Evolutionary conservation across 2,797 vertebrate genomes (phyloP).

Genomic region (Lemur catta): DNA sequence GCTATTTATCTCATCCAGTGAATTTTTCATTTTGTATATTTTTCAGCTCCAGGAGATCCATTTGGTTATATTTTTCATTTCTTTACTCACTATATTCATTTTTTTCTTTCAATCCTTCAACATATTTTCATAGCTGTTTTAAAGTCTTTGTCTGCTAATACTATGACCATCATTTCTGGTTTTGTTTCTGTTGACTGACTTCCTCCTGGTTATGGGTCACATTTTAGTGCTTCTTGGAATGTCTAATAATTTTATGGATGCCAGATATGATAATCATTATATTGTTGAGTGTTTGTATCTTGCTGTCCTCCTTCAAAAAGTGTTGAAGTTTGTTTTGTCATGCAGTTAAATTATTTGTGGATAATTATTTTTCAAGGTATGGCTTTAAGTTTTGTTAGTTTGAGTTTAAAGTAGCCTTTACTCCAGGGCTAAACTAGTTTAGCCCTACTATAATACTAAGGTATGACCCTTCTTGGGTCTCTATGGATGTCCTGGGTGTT

Average conservation of each 20-base stretch:
- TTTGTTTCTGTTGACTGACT: conserved; percentile 31
- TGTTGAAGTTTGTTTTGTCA: neutral
- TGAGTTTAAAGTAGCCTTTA: conserved; percentile 15
- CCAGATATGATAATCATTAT: conserved; percentile 29
- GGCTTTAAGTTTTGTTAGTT: conserved; percentile 21
- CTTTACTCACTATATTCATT: conserved; percentile 16
- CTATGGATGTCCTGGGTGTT: neutral
- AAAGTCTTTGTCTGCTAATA: conserved; percentile 33
- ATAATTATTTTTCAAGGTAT: conserved; percentile 36
- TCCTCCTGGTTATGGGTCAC: conserved; percentile 31
- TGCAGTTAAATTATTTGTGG: conserved; percentile 23
- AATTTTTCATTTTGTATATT: conserved; percentile 26
- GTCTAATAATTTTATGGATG: neutral
- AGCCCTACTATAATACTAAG: neutral
- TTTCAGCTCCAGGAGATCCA: conserved; percentile 29
- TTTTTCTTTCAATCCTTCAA: conserved; percentile 40
- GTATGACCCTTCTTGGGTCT: neutral
- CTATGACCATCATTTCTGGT: conserved; percentile 12
- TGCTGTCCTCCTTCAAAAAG: neutral
- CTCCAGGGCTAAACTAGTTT: neutral
- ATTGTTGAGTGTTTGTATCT: conserved; percentile 20
- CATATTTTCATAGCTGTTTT: conserved; percentile 37
- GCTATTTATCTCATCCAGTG: conserved; percentile 18
- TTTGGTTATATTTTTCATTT: conserved; percentile 34
- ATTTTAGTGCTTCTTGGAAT: conserved; percentile 22